These are phyloP conservation scores for Sericinus montela DNA, from an alignment of 2,888 invertebrate species.

Conservation along the genomic window DNA sequence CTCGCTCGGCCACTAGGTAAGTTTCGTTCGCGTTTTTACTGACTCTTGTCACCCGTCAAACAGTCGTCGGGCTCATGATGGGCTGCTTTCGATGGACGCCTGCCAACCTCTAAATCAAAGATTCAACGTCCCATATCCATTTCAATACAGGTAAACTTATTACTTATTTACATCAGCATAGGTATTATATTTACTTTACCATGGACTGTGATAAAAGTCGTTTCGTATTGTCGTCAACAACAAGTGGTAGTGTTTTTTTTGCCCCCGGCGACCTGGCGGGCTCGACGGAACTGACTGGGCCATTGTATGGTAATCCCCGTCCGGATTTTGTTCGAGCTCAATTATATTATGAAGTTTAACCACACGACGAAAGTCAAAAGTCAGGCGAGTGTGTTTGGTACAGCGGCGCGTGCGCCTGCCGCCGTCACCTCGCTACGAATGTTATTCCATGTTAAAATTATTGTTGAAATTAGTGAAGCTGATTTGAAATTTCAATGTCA, in stretches of 20 bases:
- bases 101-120: constrained; percentile 54
- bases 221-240: constrained; percentile 32
- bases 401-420: constrained; percentile 27
- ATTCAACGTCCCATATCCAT: constrained; percentile 29
- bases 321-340: constrained; percentile 77
- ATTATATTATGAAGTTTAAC: constrained; percentile 78
- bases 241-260: constrained; percentile 75
- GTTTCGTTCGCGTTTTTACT: constrained; percentile 68
- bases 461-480: not conserved
- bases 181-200: constrained; percentile 28
- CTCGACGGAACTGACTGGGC: constrained; percentile 72
- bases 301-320: constrained; percentile 77
- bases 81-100: constrained; percentile 72
- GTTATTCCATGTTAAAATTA: not conserved
- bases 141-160: constrained; percentile 16
- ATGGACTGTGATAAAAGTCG: constrained; percentile 21
- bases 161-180: constrained; percentile 19
- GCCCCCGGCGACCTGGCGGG: constrained; percentile 73
- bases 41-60: constrained; percentile 73
- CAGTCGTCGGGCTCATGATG: constrained; percentile 71
- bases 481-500: no score
- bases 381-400: constrained; percentile 66
- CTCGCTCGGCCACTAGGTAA: constrained; percentile 47
- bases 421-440: not conserved
- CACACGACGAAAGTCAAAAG: constrained; percentile 75